phyloP scores from a whole-genome alignment of 2,888 invertebrate genomes.

The Sinotaia quadrata region DNA sequence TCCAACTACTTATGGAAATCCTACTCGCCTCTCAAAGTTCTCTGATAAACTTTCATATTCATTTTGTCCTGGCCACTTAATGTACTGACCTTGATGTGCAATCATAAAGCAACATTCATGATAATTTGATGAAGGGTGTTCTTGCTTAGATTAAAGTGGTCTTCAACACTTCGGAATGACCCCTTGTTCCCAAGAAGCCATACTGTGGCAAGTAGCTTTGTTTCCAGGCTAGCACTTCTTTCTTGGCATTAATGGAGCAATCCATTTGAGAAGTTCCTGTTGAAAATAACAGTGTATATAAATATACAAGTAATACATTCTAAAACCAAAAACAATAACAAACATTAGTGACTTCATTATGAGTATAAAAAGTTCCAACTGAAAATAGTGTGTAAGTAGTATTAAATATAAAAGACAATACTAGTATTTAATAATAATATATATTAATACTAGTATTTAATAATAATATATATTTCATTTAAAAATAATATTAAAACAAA shows the following conservation, averaged over 20 bases:
- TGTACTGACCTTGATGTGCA: background rate
- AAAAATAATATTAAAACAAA: too few relatives aligned
- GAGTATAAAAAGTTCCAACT: too few relatives aligned
- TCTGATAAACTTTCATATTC: background rate
- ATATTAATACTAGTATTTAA: too few relatives aligned
- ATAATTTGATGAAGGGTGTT: background rate
- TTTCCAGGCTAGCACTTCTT: background rate
- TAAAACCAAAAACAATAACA: too few relatives aligned
- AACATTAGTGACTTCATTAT: too few relatives aligned
- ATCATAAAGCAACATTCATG: background rate
- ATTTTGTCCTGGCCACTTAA: background rate
- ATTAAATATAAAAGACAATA: too few relatives aligned
- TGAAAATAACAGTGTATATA: too few relatives aligned
- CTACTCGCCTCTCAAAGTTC: too few relatives aligned
- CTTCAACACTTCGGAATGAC: background rate
- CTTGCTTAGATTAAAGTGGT: background rate
- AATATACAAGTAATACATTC: too few relatives aligned
- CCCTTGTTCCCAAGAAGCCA: background rate
- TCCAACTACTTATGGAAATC: background rate
- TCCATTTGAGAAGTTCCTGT: background rate
- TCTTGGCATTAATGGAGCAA: conserved; percentile 5
- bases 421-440: too few relatives aligned
- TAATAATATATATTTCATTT: too few relatives aligned
- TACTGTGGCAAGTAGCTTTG: background rate
- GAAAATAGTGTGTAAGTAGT: too few relatives aligned